phyloP scores from a whole-genome alignment of 1,140 invertebrate genomes.

The Argopecten irradians region DNA sequence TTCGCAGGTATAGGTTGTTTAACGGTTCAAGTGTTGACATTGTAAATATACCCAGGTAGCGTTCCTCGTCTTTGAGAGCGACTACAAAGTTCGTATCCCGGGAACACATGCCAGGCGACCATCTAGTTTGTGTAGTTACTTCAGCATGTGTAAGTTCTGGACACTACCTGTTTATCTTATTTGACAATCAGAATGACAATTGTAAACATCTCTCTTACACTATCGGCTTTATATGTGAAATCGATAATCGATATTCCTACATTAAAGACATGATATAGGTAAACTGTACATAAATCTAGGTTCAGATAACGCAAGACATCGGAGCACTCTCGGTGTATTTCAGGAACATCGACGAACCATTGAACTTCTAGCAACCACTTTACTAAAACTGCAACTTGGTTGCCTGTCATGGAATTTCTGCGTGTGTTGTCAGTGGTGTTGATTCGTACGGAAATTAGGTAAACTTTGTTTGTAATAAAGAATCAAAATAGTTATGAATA shows the following conservation, averaged over 20 bases:
- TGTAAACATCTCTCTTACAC: not conserved
- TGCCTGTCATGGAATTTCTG: too few relatives aligned
- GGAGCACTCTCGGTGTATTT: not conserved
- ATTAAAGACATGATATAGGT: not conserved
- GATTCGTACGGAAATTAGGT: too few relatives aligned
- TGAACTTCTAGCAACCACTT: too few relatives aligned
- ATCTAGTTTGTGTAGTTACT: not conserved
- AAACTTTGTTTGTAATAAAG: not conserved
- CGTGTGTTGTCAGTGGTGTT: too few relatives aligned
- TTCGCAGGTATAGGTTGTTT: not conserved
- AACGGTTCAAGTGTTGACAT: not conserved
- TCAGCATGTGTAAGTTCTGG: not conserved
- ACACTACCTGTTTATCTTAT: too few relatives aligned
- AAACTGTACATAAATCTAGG: not conserved
- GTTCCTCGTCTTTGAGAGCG: not conserved
- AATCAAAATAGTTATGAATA: slow-evolving; percentile 31
- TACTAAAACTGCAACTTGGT: too few relatives aligned
- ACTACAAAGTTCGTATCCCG: not conserved
- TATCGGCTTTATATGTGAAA: not conserved
- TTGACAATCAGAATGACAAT: not conserved
- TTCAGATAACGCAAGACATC: not conserved
- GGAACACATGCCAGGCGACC: not conserved
- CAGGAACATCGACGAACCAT: not conserved
- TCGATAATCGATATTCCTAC: not conserved
- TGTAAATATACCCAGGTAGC: not conserved